phyloP scores from a whole-genome alignment of 2,113 vertebrate species.

The Elgaria multicarinata region DNA sequence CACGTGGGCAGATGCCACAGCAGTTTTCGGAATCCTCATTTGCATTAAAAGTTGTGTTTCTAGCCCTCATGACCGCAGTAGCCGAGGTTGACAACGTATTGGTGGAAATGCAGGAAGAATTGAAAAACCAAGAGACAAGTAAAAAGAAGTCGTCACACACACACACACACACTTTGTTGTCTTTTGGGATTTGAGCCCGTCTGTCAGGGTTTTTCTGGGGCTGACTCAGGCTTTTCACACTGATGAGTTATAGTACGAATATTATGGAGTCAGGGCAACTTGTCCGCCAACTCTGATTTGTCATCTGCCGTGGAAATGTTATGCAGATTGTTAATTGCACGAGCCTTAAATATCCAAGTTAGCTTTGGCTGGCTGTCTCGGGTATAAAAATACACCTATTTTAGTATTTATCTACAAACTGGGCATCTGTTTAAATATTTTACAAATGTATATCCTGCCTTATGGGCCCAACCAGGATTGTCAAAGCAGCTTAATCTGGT shows the following conservation, averaged over 20 bases:
- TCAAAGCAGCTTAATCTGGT: neutral
- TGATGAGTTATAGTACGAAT: neutral
- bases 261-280: neutral
- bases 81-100: neutral
- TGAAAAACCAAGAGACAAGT: too few relatives aligned
- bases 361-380: neutral
- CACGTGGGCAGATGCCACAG: neutral
- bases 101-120: neutral
- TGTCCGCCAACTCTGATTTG: neutral
- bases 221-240: constrained; percentile 4
- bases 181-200: neutral
- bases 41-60: neutral
- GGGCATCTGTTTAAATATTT: neutral
- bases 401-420: constrained; percentile 18
- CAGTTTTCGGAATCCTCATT: neutral
- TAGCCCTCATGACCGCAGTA: neutral
- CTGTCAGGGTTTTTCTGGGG: neutral
- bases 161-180: neutral
- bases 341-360: constrained; percentile 7
- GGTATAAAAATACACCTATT: constrained; percentile 14
- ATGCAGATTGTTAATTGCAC: constrained; percentile 30
- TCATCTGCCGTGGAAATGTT: constrained; percentile 18
- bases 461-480: neutral
- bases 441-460: neutral
- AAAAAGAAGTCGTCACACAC: neutral